These are phyloP conservation scores for Drosophila nr. perissopoda DNA, from an alignment of 2,888 invertebrate genomes.

Conservation along the genomic window DNA sequence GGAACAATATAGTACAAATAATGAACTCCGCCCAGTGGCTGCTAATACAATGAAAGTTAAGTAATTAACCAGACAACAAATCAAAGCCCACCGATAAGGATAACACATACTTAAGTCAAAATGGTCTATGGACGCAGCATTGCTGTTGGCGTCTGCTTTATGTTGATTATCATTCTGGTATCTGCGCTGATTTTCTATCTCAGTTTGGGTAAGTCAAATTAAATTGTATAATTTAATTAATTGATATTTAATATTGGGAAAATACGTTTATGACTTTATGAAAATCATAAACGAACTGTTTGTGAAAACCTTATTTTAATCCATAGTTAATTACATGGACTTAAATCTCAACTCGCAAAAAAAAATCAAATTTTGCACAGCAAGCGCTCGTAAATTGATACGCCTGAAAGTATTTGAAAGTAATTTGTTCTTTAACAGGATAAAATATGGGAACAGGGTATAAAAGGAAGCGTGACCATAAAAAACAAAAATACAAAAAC, in stretches of 20 bases:
- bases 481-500: conserved; percentile 41
- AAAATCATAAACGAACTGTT: neutral
- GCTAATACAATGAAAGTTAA: conserved; percentile 38
- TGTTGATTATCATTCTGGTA: conserved; percentile 79
- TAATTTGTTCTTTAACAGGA: conserved; percentile 60
- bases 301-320: neutral
- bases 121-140: conserved; percentile 84
- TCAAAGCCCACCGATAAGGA: conserved; percentile 42
- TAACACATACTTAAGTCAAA: conserved; percentile 33
- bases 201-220: conserved; percentile 82
- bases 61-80: conserved; percentile 55
- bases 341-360: conserved; percentile 5
- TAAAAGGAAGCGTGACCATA: conserved; percentile 39
- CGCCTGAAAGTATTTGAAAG: conserved; percentile 63
- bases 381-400: conserved; percentile 56
- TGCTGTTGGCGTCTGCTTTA: conserved; percentile 82
- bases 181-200: conserved; percentile 83
- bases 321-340: neutral
- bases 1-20: conserved; percentile 34
- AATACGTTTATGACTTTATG: neutral
- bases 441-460: conserved; percentile 33
- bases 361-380: conserved; percentile 35
- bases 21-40: conserved; percentile 64
- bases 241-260: neutral
- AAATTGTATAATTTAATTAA: neutral